Evolutionary conservation across 1,140 invertebrate genomes (phyloP).

Genomic region (Armadillidium nasatum): DNA sequence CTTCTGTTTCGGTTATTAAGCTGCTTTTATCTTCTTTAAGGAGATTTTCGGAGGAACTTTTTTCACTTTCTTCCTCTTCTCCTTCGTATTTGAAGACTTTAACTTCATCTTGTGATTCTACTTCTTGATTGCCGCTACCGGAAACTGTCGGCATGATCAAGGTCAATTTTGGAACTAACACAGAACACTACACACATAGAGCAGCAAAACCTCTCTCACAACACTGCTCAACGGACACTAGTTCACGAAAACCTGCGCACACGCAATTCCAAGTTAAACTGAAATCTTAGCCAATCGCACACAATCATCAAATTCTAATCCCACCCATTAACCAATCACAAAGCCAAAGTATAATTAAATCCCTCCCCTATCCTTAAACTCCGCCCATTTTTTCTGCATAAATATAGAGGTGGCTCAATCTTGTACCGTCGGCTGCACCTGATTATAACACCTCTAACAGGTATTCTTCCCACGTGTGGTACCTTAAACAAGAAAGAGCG

Average conservation of each 20-base stretch:
- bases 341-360: neutral
- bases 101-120: constrained; percentile 45
- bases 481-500: neutral
- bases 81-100: constrained; percentile 45
- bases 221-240: constrained; percentile 8
- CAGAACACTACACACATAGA: constrained; percentile 6
- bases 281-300: constrained; percentile 1
- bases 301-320: neutral
- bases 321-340: neutral
- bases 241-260: constrained; percentile 7
- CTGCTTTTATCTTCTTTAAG: constrained; percentile 44
- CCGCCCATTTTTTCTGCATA: neutral
- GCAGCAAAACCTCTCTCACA: constrained; percentile 5
- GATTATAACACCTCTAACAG: constrained; percentile 3
- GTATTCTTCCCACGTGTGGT: constrained; percentile 3
- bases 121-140: constrained; percentile 43
- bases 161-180: constrained; percentile 12
- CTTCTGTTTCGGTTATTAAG: constrained; percentile 45
- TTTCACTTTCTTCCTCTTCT: constrained; percentile 44
- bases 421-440: neutral
- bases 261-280: constrained; percentile 3
- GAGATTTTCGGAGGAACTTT: constrained; percentile 43
- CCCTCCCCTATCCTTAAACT: neutral
- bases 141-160: constrained; percentile 43
- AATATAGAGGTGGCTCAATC: neutral